Conservation (phyloP, 2,888 invertebrate species). For the Allacma fusca region DNA sequence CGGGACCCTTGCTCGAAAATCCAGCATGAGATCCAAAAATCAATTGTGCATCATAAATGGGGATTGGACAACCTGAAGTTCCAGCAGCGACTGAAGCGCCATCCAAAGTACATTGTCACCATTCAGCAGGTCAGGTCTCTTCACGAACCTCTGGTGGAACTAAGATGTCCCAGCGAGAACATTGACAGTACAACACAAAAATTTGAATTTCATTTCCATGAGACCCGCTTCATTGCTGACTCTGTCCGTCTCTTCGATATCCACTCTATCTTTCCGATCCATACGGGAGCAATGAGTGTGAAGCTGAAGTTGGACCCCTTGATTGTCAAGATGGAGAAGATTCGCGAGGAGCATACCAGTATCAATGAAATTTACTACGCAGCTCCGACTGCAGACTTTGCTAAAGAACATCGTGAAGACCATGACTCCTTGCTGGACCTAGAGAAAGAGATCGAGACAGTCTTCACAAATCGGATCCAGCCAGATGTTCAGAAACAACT, state of each 20-base stretch:
- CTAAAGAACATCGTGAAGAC: slow-evolving; percentile 59
- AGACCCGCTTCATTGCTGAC: slow-evolving; percentile 55
- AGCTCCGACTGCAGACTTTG: neutral
- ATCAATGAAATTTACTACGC: slow-evolving; percentile 42
- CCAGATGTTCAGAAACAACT: slow-evolving; percentile 59
- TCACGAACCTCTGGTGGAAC: slow-evolving; percentile 58
- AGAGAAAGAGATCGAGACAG: slow-evolving; percentile 58
- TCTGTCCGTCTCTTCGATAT: slow-evolving; percentile 60
- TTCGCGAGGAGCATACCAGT: slow-evolving; percentile 45
- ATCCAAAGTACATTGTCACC: slow-evolving; percentile 59
- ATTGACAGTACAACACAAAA: slow-evolving; percentile 15
- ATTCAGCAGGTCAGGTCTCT: slow-evolving; percentile 52
- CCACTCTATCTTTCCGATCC: slow-evolving; percentile 60
- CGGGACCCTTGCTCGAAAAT: slow-evolving; percentile 52
- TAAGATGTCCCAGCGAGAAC: slow-evolving; percentile 48
- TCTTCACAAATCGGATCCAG: slow-evolving; percentile 56
- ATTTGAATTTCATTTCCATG: slow-evolving; percentile 57
- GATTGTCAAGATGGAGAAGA: slow-evolving; percentile 53
- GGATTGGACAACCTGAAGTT: slow-evolving; percentile 57
- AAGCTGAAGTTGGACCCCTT: slow-evolving; percentile 58
- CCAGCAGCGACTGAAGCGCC: slow-evolving; percentile 57
- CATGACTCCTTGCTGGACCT: slow-evolving; percentile 52
- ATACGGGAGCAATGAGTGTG: slow-evolving; percentile 55
- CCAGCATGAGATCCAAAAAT: slow-evolving; percentile 57
- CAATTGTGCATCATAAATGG: slow-evolving; percentile 56